A percentile compares a stretch with the other conserved stretches of the same genome.
These are phyloP conservation scores for Cheilosia pagana DNA, from an alignment of 2,888 invertebrate genomes.

Conservation along the genomic window DNA sequence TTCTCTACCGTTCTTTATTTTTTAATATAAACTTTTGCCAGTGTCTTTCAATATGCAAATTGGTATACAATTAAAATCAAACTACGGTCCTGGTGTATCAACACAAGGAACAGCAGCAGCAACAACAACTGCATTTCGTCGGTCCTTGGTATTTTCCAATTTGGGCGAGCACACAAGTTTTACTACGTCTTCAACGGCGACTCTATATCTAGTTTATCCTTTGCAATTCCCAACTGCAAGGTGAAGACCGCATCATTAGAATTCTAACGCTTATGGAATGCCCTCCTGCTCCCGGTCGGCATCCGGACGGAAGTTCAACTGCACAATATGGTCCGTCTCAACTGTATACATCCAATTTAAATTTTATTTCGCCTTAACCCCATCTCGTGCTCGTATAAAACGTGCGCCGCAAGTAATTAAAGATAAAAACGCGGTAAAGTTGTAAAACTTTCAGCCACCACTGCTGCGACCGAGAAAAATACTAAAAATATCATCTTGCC, in stretches of 20 bases:
- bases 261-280: conserved; percentile 48
- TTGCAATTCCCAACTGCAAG: conserved; percentile 56
- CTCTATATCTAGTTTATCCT: conserved; percentile 38
- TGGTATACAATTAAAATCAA: conserved; percentile 75
- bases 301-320: conserved; percentile 43
- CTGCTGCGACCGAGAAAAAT: conserved; percentile 70
- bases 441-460: conserved; percentile 77
- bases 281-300: conserved; percentile 7
- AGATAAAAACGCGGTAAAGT: conserved; percentile 77
- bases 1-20: conserved; percentile 30
- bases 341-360: conserved; percentile 68
- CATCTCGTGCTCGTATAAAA: conserved; percentile 52
- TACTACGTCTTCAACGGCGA: conserved; percentile 44
- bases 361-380: conserved; percentile 68
- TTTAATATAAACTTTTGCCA: conserved; percentile 56
- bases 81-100: conserved; percentile 49
- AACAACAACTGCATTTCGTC: conserved; percentile 50
- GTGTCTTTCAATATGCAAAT: conserved; percentile 74
- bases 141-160: conserved; percentile 50
- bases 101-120: conserved; percentile 48
- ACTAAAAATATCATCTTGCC: conserved; percentile 45
- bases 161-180: conserved; percentile 57
- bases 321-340: background rate
- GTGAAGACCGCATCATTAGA: conserved; percentile 61
- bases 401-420: conserved; percentile 76